These are phyloP conservation scores for Alethe diademata DNA, from an alignment of 2,113 vertebrate species.

Conservation along the genomic window DNA sequence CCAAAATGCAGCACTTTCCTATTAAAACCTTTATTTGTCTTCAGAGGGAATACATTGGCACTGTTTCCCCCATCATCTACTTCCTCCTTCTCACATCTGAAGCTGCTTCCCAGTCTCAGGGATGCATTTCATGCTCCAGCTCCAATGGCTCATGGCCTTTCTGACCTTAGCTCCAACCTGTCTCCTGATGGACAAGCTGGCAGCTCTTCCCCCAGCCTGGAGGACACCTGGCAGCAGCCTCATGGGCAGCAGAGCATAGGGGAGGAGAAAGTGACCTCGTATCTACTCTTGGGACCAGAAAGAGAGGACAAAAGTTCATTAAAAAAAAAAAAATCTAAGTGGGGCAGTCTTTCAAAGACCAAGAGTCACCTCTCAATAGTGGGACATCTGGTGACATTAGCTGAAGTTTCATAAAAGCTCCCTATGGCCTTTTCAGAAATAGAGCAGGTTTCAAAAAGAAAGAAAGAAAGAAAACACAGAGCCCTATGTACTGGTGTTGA, in stretches of 20 bases:
- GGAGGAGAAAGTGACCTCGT: neutral
- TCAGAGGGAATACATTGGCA: neutral
- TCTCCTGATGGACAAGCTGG: neutral
- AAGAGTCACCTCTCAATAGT: conserved; percentile 44
- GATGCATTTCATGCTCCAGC: neutral
- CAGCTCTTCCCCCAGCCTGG: neutral
- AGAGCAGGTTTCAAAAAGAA: conserved; percentile 19
- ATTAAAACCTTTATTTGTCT: neutral
- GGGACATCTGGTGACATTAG: conserved; percentile 66
- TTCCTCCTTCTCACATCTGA: neutral
- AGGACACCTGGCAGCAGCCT: neutral
- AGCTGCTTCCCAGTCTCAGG: neutral
- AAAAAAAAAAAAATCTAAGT: neutral
- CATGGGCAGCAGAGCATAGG: neutral
- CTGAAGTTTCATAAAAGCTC: conserved; percentile 33
- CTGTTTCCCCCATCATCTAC: neutral
- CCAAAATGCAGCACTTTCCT: neutral
- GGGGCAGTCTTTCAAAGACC: conserved; percentile 39
- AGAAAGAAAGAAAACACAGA: neutral
- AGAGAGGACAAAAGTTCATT: neutral
- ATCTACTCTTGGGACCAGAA: neutral
- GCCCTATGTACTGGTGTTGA: neutral
- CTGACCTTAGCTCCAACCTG: neutral
- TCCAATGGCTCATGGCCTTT: neutral
- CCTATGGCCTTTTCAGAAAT: conserved; percentile 40